phyloP scores from a whole-genome alignment of 92 coral and sea anemone genomes.

The Heliopora coerulea region DNA sequence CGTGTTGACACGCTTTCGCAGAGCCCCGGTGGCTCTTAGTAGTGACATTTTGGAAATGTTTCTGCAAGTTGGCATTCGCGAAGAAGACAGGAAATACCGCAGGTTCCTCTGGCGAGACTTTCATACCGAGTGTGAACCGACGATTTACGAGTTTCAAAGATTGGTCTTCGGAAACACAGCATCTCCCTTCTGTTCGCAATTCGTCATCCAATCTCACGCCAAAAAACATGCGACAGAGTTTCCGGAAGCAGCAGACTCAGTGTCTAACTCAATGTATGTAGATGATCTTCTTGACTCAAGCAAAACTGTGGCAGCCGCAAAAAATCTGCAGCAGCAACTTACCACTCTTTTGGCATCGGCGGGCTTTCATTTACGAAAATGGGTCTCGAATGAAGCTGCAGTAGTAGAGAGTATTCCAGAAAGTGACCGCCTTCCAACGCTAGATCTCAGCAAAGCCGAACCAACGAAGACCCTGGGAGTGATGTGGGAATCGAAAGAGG shows the following conservation, averaged over 20 bases:
- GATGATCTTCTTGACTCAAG: no score
- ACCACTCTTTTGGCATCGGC: slow-evolving; percentile 45
- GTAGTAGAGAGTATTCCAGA: not conserved
- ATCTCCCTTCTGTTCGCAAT: slow-evolving; percentile 54
- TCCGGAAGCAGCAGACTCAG: no score
- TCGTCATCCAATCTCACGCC: slow-evolving; percentile 49
- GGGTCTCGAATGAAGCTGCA: slow-evolving; percentile 38
- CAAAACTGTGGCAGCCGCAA: no score
- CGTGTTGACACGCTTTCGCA: slow-evolving; percentile 51
- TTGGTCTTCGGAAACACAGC: slow-evolving; percentile 55
- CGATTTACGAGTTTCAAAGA: no score
- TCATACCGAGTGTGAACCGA: not conserved
- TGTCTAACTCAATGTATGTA: no score
- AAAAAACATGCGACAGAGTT: no score
- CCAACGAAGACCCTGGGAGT: slow-evolving; percentile 40
- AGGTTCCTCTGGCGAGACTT: slow-evolving; percentile 59
- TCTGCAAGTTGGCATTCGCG: slow-evolving; percentile 50
- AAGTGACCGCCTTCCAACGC: no score
- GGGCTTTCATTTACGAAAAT: slow-evolving; percentile 43
- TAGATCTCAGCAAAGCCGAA: slow-evolving; percentile 10
- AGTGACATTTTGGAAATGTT: no score
- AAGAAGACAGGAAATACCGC: slow-evolving; percentile 52
- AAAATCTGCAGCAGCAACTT: no score
- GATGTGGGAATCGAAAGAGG: slow-evolving; percentile 52
- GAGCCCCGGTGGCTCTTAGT: no score